Base-by-base conservation (phyloP, 1,140 invertebrate species). In the Hormaphis cornu region DNA sequence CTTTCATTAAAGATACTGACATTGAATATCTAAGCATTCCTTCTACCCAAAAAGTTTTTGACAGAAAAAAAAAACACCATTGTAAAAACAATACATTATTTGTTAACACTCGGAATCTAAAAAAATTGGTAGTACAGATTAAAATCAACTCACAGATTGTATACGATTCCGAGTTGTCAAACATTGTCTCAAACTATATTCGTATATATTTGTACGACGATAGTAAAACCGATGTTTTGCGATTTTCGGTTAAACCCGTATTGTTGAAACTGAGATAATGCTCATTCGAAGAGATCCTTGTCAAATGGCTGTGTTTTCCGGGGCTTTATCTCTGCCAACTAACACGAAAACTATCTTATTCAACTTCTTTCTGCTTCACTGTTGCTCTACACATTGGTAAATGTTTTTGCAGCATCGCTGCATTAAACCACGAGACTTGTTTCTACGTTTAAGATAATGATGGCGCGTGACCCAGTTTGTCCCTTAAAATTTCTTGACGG, bases 401-500 rank as follows among this genome's bases (percentile, higher is more conserved):
- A 58, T 58, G 35, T 40, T 40, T 40, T 58, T 37, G 35, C 24
- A 37, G 22, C 33, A 58, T 37, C n/a, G n/a, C 20, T 40, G 22
- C 54, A 40, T 14, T 16, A 24, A 7, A 24, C 20, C 20, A 18
- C 18, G 33, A 24, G 20, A 33, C 14, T 9, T 20, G 12, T 37
- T n/a, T 58, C 14, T 40, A 40, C 20, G 26, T 58, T 24, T 24
- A 30, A 58, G 54, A 58, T 58, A 58, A 58, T 58, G 22, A 40
- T 58, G n/a, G n/a, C 35, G 7, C n/a, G 35, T 3, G 20, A 3
- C 14, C 7, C 28, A 7, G 33, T 0, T 12, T 37, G 20, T 58
- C 24, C 33, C 26, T 14, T 58, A 40, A 54, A 58, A 58, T 58
- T 33, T 58, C 40, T 58, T 18, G 8, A 40, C n/a, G 14, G 7